These are phyloP conservation scores for Micromys minutus DNA, from an alignment of 2,113 vertebrate species.

Conservation along the genomic window DNA sequence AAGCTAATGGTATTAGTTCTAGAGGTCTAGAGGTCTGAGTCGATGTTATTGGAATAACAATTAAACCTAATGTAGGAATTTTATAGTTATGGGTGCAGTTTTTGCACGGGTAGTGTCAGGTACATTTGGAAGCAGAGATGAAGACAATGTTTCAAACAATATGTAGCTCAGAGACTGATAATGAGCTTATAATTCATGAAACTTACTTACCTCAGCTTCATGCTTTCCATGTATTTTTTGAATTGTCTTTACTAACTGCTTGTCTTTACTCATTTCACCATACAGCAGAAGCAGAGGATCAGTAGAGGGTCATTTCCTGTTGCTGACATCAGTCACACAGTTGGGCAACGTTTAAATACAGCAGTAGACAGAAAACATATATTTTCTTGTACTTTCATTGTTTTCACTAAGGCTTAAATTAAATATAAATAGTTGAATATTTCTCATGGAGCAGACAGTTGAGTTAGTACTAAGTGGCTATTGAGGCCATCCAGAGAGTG, in stretches of 20 bases:
- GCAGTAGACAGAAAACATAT: neutral
- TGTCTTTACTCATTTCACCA: neutral
- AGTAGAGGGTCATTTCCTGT: neutral
- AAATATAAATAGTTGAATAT: neutral
- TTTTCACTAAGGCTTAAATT: neutral
- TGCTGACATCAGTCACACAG: neutral
- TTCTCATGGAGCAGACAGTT: neutral
- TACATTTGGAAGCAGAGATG: neutral
- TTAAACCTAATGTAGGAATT: neutral
- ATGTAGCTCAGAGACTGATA: neutral
- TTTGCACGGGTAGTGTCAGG: neutral
- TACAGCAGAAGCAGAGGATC: neutral
- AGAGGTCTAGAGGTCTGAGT: neutral
- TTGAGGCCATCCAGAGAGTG: neutral
- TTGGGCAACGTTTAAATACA: neutral
- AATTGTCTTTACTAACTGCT: neutral
- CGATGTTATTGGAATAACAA: neutral
- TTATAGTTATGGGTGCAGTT: neutral
- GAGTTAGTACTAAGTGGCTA: neutral
- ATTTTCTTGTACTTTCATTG: neutral
- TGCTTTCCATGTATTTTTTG: neutral
- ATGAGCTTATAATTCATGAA: neutral
- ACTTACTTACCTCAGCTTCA: neutral
- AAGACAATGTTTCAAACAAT: neutral
- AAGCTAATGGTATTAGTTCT: slow-evolving; percentile 10